Evolutionary conservation across 2,888 invertebrate species (phyloP), one percentile per base, ranked within the genome.

Genomic region (Hetaerina titia): DNA sequence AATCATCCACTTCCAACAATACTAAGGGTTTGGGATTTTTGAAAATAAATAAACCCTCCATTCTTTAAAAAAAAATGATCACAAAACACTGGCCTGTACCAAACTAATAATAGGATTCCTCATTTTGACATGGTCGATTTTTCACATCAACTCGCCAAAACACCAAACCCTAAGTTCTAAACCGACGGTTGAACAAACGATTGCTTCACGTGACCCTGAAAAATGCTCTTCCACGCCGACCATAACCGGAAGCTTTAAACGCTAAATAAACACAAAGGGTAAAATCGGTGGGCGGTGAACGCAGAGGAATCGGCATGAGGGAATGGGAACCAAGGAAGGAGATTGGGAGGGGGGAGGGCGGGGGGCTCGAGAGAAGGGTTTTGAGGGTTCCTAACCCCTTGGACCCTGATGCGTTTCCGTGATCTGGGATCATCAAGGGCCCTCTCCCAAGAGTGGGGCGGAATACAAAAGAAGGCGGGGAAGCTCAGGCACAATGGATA

Each of bases 351-450:
- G 89, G 15, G 69, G 89, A 19, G 56, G 90, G 31, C 13, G 0
- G 69, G n/a, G 69, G 69, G 69, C 19, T 19, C 22, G n/a, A 17
- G 56, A 89, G 31, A 1, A 22, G 45, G 19, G 64, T 5, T 45
- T 45, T 45, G n/a, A 31, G 64, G n/a, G 74, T 56, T 64, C 69
- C 64, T 74, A 92, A 69, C 56, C 69, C 69, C 56, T 22, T 45
- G 56, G 92, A 92, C 69, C 92, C 69, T 92, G 89, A 89, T 89
- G 89, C 89, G 89, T 89, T 69, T 69, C 69, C 92, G 92, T 69
- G 92, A n/a, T 92, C 31, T 56, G 56, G 74, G 69, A 92, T 69
- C 92, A 92, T 92, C 56, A 92, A 74, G 64, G 69, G 92, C 74
- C 56, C 69, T 81, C 31, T 31, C 81, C 69, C 64, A 92, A 69